Conservation (phyloP, 2,113 vertebrate genomes). For the Rhagologus leucostigma region DNA sequence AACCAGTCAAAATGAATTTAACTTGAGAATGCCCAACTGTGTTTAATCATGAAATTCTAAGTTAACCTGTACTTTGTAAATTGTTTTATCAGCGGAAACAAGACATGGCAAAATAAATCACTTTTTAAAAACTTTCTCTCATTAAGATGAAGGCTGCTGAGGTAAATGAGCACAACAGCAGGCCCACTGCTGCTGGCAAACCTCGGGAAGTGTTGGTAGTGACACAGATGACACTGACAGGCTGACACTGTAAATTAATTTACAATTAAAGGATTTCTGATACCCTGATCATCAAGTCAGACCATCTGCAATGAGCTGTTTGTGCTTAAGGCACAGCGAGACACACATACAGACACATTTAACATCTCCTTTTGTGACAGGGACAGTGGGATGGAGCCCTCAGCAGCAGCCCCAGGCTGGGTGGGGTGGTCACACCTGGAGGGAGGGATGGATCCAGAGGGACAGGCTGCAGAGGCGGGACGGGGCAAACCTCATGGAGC, state of each 20-base stretch:
- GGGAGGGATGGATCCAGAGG: background rate
- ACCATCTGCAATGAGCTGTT: background rate
- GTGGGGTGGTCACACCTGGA: background rate
- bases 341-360: background rate
- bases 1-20: background rate
- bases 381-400: background rate
- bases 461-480: background rate
- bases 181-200: background rate
- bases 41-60: background rate
- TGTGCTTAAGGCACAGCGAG: background rate
- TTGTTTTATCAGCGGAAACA: background rate
- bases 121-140: background rate
- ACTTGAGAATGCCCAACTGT: no score
- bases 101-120: background rate
- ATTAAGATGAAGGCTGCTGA: background rate
- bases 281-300: background rate
- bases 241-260: constrained; percentile 42
- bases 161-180: background rate
- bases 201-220: background rate
- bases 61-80: background rate
- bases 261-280: background rate
- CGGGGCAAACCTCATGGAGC: background rate
- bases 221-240: constrained; percentile 35
- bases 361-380: background rate
- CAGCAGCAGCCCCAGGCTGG: background rate